phyloP scores from a whole-genome alignment of 1,140 invertebrate species.

The Ctenoplectra terminalis region DNA sequence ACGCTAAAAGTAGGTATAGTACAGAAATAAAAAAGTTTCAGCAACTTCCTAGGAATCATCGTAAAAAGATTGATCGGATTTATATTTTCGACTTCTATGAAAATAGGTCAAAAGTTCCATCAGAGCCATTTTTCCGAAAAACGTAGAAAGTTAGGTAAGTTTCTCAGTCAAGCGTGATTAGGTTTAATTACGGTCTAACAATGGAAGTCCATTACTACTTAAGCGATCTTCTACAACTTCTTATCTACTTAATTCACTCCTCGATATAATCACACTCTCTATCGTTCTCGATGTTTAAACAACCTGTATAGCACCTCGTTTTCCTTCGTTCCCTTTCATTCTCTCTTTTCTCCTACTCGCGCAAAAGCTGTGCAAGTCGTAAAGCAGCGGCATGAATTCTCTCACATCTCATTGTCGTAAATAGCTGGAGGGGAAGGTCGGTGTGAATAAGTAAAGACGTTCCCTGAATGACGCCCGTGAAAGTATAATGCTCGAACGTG shows the following conservation, averaged over 20 bases:
- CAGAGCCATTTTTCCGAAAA: too few relatives aligned
- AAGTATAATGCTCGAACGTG: conserved; percentile 48
- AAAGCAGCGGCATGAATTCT: conserved; percentile 25
- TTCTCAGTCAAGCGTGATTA: not conserved
- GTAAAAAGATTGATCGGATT: too few relatives aligned
- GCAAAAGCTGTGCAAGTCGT: conserved; percentile 27
- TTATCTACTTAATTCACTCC: not conserved
- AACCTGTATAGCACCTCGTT: not conserved
- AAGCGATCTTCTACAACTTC: not conserved
- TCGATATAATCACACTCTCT: not conserved
- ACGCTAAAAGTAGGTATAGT: too few relatives aligned
- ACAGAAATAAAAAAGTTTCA: too few relatives aligned
- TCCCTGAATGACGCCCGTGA: conserved; percentile 50
- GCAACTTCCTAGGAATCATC: too few relatives aligned
- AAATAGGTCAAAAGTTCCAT: too few relatives aligned
- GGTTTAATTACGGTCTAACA: not conserved
- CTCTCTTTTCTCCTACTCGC: too few relatives aligned
- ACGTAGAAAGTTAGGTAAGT: too few relatives aligned
- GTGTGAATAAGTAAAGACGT: conserved; percentile 42
- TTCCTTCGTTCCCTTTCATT: not conserved
- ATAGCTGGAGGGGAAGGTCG: conserved; percentile 4
- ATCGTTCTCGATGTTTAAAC: not conserved
- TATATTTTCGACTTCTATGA: too few relatives aligned
- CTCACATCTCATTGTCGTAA: conserved; percentile 32
- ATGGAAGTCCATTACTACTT: not conserved